phyloP scores from a whole-genome alignment of 1,140 invertebrate species.

The Drosophila parvula region DNA sequence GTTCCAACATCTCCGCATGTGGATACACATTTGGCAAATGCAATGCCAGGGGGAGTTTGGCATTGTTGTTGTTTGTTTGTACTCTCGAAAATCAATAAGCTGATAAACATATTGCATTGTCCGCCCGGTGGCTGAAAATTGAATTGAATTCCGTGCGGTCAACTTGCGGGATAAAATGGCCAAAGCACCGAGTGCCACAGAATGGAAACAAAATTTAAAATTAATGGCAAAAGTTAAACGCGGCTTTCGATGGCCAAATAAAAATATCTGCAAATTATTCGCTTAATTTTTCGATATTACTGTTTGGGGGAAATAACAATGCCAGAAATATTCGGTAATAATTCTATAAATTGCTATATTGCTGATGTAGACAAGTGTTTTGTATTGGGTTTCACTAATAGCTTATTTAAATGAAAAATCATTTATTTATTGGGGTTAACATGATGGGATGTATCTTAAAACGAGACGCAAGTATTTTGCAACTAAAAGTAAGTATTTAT shows the following conservation, averaged over 20 bases:
- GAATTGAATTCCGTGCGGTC: slow-evolving; percentile 50
- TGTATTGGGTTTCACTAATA: neutral
- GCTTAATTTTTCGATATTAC: slow-evolving; percentile 23
- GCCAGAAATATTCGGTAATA: neutral
- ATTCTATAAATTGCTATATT: neutral
- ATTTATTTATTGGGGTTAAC: neutral
- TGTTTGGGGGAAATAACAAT: neutral
- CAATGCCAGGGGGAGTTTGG: slow-evolving; percentile 8
- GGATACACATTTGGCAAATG: slow-evolving; percentile 61
- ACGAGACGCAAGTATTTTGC: neutral
- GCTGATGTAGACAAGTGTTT: neutral
- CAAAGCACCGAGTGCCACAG: neutral
- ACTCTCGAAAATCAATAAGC: slow-evolving; percentile 73
- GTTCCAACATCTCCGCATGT: slow-evolving; percentile 12
- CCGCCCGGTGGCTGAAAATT: slow-evolving; percentile 38
- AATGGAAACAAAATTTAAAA: slow-evolving; percentile 53
- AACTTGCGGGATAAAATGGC: slow-evolving; percentile 21
- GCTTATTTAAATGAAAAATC: neutral
- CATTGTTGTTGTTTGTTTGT: slow-evolving; percentile 47
- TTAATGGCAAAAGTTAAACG: slow-evolving; percentile 39
- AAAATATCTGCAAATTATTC: slow-evolving; percentile 16
- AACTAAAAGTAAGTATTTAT: neutral
- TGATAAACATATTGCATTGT: slow-evolving; percentile 76
- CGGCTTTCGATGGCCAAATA: slow-evolving; percentile 11
- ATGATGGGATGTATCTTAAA: neutral